Base-by-base conservation (phyloP, 2,113 vertebrate genomes). In the Syngnathus scovelli region DNA sequence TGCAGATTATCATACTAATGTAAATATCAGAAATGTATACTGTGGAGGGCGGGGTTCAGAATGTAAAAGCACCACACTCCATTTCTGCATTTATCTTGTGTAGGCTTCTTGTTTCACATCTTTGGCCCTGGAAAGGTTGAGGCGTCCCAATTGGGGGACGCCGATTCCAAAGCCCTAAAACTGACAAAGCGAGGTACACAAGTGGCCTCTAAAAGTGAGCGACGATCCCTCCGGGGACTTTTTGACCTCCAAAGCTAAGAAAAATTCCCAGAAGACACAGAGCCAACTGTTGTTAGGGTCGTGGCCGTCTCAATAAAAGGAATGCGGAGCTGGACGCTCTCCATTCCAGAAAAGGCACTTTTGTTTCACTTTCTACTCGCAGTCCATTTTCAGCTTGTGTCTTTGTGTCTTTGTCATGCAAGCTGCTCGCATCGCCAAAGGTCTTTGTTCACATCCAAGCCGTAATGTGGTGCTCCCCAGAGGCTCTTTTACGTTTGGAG, bases 281-380 rank as follows among this genome's bases (percentile, higher is more conserved):
- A 56, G 62, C 2, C 68, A 59, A 64, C 66, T 51, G 68, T 68
- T 27, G 62, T 0, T 65, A n/a, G 16, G 78, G 66, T 76, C 41
- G 1, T 36, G 37, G 13, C 67, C 64, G 0, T 52, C 64, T 71
- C 80, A 75, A 75, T 48, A 73, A 65, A 23, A 81, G 73, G 85
- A 80, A 85, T 86, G 80, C 68, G 62, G 68, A 71, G 58, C 63
- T 3, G 55, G 61, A 58, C 27, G 2, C 27, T 33, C 54, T 51
- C 38, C 43, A 41, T 0, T 0, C 6, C 51, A 82, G 64, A 84
- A 78, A 72, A 63, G 54, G 66, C 2, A 61, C 82, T 61, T 82
- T 85, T 69, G 44, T 83, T 46, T 62, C 64, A 38, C 12, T 61
- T 7, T 41, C 6, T 39, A 41, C 41, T 46, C 41, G 46, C 62